Conservation (phyloP, 2,888 invertebrate genomes). For the Eremobia ochroleuca region DNA sequence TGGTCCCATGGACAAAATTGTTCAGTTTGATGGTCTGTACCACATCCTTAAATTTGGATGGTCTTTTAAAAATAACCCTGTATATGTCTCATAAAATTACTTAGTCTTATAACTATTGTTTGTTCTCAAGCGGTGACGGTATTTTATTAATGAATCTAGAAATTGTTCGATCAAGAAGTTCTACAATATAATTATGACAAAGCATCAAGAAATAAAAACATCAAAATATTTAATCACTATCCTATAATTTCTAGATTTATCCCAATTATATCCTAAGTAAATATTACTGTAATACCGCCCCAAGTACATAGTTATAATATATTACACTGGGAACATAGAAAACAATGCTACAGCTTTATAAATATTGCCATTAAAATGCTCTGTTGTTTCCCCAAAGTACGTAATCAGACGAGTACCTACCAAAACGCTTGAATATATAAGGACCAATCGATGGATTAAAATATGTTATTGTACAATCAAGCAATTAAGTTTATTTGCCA, state of each 20-base stretch:
- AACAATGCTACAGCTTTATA: background rate
- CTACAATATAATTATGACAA: background rate
- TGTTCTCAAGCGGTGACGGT: slow-evolving; percentile 50
- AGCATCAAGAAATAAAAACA: background rate
- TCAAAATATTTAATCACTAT: background rate
- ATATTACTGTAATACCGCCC: slow-evolving; percentile 25
- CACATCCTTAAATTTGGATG: too few species aligned
- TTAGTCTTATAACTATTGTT: slow-evolving; percentile 21
- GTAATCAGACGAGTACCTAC: slow-evolving; percentile 57
- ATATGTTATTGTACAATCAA: slow-evolving; percentile 54
- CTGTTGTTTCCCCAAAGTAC: slow-evolving; percentile 20
- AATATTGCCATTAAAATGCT: slow-evolving; percentile 21
- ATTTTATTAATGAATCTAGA: slow-evolving; percentile 36
- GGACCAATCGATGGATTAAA: slow-evolving; percentile 65
- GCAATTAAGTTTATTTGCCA: slow-evolving; percentile 75
- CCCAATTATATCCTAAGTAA: slow-evolving; percentile 21
- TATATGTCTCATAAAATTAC: slow-evolving; percentile 23
- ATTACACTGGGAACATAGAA: slow-evolving; percentile 19
- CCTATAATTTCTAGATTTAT: slow-evolving; percentile 39
- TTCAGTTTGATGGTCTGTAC: too few species aligned
- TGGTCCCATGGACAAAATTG: too few species aligned
- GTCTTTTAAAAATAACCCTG: too few species aligned
- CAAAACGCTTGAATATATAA: slow-evolving; percentile 56
- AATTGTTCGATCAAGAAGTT: background rate
- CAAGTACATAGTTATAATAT: slow-evolving; percentile 43